A percentile compares a stretch with the other conserved stretches of the same genome.
These are phyloP conservation scores for Pseudobourletiella spinata DNA, from an alignment of 1,140 invertebrate species.

Conservation along the genomic window DNA sequence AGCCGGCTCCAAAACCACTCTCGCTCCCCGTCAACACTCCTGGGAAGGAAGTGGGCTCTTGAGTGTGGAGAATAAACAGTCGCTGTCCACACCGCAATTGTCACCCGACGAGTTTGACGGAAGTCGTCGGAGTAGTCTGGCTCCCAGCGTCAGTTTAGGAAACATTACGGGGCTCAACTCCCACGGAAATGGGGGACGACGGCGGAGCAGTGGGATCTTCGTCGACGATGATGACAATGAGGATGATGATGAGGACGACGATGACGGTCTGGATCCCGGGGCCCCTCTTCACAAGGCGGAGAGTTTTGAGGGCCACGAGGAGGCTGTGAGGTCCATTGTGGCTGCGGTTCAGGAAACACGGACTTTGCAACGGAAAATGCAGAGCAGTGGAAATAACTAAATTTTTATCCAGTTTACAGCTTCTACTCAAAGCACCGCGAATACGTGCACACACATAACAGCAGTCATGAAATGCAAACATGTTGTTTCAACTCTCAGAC, in stretches of 20 bases:
- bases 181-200: background rate
- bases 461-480: too few species aligned
- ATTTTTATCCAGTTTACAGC: too few species aligned
- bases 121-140: constrained; percentile 11
- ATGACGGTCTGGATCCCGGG: constrained; percentile 14
- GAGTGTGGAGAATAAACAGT: constrained; percentile 12
- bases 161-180: background rate
- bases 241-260: too few species aligned
- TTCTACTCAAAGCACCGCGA: too few species aligned
- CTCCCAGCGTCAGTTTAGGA: background rate
- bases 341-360: constrained; percentile 60
- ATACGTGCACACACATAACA: too few species aligned
- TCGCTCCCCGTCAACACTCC: constrained; percentile 31
- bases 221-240: constrained; percentile 14
- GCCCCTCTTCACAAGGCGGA: constrained; percentile 52
- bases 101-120: constrained; percentile 26
- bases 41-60: constrained; percentile 26
- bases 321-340: constrained; percentile 58
- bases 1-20: constrained; percentile 31
- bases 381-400: constrained; percentile 1
- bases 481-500: too few species aligned
- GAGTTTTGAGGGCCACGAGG: constrained; percentile 61
- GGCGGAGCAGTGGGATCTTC: background rate
- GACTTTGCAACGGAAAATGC: constrained; percentile 40
- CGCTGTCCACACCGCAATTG: constrained; percentile 23